These are phyloP conservation scores for Mesorhabditis sp. DNA, from an alignment of 2,888 invertebrate species.

Conservation along the genomic window DNA sequence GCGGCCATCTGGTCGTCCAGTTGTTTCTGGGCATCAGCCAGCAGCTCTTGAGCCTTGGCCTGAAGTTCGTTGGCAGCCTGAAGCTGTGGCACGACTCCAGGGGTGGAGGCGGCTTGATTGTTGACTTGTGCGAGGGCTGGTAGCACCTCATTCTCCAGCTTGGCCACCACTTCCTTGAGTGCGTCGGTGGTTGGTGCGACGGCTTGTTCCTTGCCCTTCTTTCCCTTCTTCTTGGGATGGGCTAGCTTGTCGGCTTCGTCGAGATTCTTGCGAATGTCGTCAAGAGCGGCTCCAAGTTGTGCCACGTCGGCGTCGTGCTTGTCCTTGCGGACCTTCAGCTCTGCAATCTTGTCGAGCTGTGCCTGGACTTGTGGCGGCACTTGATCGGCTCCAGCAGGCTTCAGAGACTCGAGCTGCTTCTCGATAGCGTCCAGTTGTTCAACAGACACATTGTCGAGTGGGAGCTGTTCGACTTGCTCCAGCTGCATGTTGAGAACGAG, in stretches of 20 bases:
- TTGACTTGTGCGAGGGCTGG: not conserved
- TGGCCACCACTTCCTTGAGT: constrained; percentile 19
- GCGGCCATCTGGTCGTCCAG: not conserved
- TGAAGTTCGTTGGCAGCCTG: not conserved
- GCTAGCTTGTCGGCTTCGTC: constrained; percentile 22
- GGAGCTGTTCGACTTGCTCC: constrained; percentile 23
- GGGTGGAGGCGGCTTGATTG: not conserved
- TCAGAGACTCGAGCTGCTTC: constrained; percentile 12
- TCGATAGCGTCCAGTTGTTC: constrained; percentile 22
- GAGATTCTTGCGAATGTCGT: constrained; percentile 11
- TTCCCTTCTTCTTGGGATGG: constrained; percentile 23
- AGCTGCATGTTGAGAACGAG: constrained; percentile 24
- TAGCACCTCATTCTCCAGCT: constrained; percentile 18
- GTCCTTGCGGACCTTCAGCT: constrained; percentile 10
- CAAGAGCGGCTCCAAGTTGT: constrained; percentile 12
- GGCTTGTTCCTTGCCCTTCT: constrained; percentile 18
- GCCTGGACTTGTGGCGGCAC: constrained; percentile 18
- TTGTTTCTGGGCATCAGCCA: not conserved
- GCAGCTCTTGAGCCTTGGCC: not conserved
- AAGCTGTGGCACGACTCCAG: not conserved
- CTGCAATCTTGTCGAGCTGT: constrained; percentile 17
- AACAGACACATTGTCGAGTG: constrained; percentile 20
- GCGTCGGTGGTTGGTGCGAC: constrained; percentile 6
- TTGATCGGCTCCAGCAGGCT: constrained; percentile 14
- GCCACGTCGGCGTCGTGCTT: constrained; percentile 9